Evolutionary conservation across 1,140 invertebrate species (phyloP).

Genomic region (Limonius californicus): DNA sequence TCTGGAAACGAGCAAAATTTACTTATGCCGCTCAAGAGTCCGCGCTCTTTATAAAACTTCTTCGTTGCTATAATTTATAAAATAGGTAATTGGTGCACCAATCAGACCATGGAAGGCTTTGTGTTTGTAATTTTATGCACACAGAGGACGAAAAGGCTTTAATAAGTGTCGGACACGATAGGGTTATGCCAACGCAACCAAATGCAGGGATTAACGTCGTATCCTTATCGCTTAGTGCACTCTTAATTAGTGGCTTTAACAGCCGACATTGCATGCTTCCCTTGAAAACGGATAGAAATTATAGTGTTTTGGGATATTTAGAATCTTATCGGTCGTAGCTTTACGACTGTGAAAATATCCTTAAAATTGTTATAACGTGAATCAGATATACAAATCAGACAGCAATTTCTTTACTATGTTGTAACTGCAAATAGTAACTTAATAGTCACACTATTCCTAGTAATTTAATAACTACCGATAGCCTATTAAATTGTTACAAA

Average conservation of each 20-base stretch:
- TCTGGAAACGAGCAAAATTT: slow-evolving; percentile 8
- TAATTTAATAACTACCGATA: too few species aligned
- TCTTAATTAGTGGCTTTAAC: slow-evolving; percentile 2
- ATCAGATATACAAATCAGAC: too few species aligned
- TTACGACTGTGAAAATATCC: too few species aligned
- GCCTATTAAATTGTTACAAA: too few species aligned
- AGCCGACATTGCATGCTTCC: not conserved
- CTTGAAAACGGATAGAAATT: not conserved
- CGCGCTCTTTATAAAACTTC: not conserved
- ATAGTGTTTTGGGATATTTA: too few species aligned
- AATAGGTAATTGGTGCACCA: not conserved
- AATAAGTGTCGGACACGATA: not conserved
- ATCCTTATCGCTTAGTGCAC: slow-evolving; percentile 9
- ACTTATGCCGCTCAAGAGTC: not conserved
- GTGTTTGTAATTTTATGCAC: not conserved
- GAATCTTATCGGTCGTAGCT: too few species aligned
- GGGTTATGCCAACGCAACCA: not conserved
- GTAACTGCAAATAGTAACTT: too few species aligned
- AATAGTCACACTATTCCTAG: too few species aligned
- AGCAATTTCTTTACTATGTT: too few species aligned
- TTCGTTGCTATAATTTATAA: slow-evolving; percentile 1
- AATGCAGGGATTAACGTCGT: not conserved
- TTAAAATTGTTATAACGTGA: too few species aligned
- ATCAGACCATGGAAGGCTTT: not conserved
- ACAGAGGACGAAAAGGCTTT: not conserved